These are phyloP conservation scores for Potamilus streckersoni DNA, from an alignment of 1,140 invertebrate species.

Conservation along the genomic window DNA sequence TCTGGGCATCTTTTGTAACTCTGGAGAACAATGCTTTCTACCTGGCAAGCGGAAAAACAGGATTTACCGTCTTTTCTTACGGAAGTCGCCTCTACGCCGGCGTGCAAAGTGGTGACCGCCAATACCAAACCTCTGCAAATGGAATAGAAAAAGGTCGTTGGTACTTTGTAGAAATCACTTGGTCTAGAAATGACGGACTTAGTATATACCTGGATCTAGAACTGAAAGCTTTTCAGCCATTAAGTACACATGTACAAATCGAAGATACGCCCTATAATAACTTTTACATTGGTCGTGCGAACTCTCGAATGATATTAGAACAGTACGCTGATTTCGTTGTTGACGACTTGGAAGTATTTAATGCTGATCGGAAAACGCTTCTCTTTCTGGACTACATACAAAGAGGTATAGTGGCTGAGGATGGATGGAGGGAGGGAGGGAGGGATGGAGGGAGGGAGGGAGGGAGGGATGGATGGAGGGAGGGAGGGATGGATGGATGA, in stretches of 20 bases:
- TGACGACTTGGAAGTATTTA: slow-evolving; percentile 60
- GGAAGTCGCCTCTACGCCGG: slow-evolving; percentile 44
- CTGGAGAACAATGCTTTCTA: slow-evolving; percentile 41
- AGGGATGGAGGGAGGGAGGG: too few relatives aligned
- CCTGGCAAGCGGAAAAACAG: slow-evolving; percentile 34
- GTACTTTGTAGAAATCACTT: slow-evolving; percentile 65
- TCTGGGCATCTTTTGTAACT: slow-evolving; percentile 55
- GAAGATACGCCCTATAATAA: slow-evolving; percentile 22
- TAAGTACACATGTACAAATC: slow-evolving; percentile 17
- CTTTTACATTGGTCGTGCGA: slow-evolving; percentile 57
- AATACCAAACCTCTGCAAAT: slow-evolving; percentile 36
- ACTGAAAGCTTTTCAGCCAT: slow-evolving; percentile 31
- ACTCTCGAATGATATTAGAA: slow-evolving; percentile 33
- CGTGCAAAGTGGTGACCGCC: slow-evolving; percentile 39
- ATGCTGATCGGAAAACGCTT: slow-evolving; percentile 52
- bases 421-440: too few relatives aligned
- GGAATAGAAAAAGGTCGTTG: slow-evolving; percentile 45
- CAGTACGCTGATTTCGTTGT: slow-evolving; percentile 44
- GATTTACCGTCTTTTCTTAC: slow-evolving; percentile 50
- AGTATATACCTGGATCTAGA: slow-evolving; percentile 53
- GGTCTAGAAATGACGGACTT: slow-evolving; percentile 47
- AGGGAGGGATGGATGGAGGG: too few relatives aligned
- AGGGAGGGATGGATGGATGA: too few relatives aligned
- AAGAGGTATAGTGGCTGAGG: slow-evolving; percentile 45
- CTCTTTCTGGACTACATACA: slow-evolving; percentile 53